Evolutionary conservation across 2,113 vertebrate species (phyloP).

Genomic region (Empidonax alnorum): DNA sequence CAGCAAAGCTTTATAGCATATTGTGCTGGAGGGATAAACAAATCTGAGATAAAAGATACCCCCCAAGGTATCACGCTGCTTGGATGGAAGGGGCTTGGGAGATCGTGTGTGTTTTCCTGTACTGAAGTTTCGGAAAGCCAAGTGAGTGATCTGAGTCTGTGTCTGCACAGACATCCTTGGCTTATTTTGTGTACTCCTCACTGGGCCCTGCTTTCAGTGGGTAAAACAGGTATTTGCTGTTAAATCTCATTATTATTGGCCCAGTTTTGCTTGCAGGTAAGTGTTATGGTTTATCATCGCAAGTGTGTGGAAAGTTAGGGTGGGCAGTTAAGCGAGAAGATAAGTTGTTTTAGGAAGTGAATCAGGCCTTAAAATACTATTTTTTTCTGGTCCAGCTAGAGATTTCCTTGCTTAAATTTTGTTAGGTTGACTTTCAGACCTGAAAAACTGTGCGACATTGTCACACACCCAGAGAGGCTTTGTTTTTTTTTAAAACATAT

Average conservation of each 20-base stretch:
- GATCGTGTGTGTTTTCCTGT: not conserved
- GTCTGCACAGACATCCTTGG: not conserved
- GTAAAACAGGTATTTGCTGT: not conserved
- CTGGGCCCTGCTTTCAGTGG: not conserved
- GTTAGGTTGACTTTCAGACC: not conserved
- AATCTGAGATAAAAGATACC: not conserved
- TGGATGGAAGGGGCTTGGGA: not conserved
- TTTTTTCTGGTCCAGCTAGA: not conserved
- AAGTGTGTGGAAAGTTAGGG: not conserved
- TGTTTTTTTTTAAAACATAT: not conserved
- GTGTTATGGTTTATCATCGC: not conserved
- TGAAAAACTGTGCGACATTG: fast-evolving
- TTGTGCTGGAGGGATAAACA: slow-evolving; percentile 48
- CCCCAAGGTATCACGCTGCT: not conserved
- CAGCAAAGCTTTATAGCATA: not conserved
- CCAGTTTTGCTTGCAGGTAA: not conserved
- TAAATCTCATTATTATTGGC: not conserved
- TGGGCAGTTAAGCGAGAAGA: not conserved
- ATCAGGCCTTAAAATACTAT: not conserved
- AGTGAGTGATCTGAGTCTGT: not conserved
- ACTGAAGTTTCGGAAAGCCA: not conserved
- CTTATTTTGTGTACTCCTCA: not conserved
- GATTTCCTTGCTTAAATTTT: not conserved
- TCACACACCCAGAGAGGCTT: not conserved
- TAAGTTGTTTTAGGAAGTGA: not conserved